Evolutionary conservation across 1,140 invertebrate species (phyloP), one percentile per base, ranked within the genome.

Genomic region (Drosophila nikananu): DNA sequence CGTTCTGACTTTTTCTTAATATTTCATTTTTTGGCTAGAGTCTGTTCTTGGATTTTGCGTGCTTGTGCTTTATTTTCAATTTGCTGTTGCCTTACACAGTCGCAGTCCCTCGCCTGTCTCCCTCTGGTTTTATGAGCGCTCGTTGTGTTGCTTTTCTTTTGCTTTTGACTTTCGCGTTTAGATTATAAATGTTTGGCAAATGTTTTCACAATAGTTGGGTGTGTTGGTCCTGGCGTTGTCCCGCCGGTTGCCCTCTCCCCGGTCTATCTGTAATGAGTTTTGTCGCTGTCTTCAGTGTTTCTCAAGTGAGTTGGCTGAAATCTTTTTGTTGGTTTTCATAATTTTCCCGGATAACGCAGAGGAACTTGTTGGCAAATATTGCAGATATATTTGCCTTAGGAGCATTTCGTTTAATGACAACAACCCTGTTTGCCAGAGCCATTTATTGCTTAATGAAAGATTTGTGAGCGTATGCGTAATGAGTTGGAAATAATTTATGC

Each of bases 181-280:
- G 82, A 81, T 84, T 86, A 78, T 84, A 86, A 84, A 84, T 81
- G 82, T 78, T 84, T 84, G 60, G 65, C 72, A 84, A 83, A 84
- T 84, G 81, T 84, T 84, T 80, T 77, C 58, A 84, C 77, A 84
- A 80, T 80, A 76, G 70, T 66, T 59, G 54, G 49, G 48, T 35
- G 27, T 75, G 52, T 76, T 80, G 74, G 54, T 80, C 68, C 39
- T 65, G 37, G 19, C 39, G 35, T 68, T 51, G 41, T 27, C 30
- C 44, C n/a, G 57, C 17, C 32, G 32, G 25, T 60, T 59, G n/a
- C 6, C 19, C 9, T n/a, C 35, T 9, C 15, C 12, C 13, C 37
- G 12, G 58, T 19, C 59, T 41, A 32, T 42, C 49, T 52, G 62
- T 81, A 81, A 81, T 81, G 79, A 81, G 80, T 81, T 81, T 81